Evolutionary conservation across 2,888 invertebrate species (phyloP), one percentile per base, ranked within the genome.

Genomic region (Apotomis betuletana): DNA sequence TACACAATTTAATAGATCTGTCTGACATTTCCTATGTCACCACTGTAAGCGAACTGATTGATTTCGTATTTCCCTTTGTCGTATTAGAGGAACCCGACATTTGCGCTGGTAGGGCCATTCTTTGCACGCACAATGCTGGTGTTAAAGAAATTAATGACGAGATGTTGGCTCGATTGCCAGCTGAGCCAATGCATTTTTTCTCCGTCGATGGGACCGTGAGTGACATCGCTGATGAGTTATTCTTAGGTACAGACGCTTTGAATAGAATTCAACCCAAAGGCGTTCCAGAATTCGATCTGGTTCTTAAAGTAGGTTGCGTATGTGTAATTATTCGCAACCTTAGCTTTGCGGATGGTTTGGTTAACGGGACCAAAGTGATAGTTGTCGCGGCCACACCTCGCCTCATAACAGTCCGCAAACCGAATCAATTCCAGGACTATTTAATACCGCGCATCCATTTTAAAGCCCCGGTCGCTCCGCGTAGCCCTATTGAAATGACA

Each of bases 291-390:
- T 36, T 51, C 51, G 62, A 13, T 59, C 65, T 74, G 13, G 51
- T 44, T 8, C 61, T 72, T 27, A 74, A 72, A 51, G 15, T 61
- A 9, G 69, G 69, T 52, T 62, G 63, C 44, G 71, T 74, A 46
- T 74, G 71, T 54, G 72, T 74, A 69, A 67, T 71, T 12, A 74
- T 62, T 8, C 74, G 74, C 54, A 74, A 74, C 44, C 63, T 74
- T 15, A 74, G 74, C 62, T 74, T 74, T 27, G 27, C 72, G 8
- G 72, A 74, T 49, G 49, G 70, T 36, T 69, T 75, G 51, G 64
- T 73, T 8, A 73, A 73, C 62, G 75, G 75, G 36, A 75, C 70
- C 27, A 27, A 27, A 70, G 70, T 75, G 52, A 70, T 73, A 36
- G 49, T 73, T 41, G 68, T 70, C 5, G 5, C 51, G n/a, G 69